Evolutionary conservation across 2,888 invertebrate genomes (phyloP), one percentile per base, ranked within the genome.

Genomic region (Ceriagrion tenellum): DNA sequence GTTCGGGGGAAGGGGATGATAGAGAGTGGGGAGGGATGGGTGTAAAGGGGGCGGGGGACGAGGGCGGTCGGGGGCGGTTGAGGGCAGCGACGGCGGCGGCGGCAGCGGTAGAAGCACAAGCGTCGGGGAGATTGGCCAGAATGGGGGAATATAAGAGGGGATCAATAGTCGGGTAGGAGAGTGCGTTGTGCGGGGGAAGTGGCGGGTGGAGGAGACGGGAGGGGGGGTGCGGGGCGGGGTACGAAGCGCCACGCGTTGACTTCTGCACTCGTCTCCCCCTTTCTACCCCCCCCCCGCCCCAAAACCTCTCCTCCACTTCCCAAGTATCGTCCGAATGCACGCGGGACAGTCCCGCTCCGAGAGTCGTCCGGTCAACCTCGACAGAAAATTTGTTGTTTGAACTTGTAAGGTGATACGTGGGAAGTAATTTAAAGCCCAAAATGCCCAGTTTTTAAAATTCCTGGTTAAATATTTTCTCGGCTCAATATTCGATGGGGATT

Each of bases 161-260:
- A 69, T 69, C 69, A 69, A 69, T 69, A 69, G 69, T 69, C 69
- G 69, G 69, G 69, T n/a, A 69, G 69, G n/a, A n/a, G 69, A 69
- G 69, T n/a, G n/a, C n/a, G 69, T n/a, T 18, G 16, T 20, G 59
- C 18, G 59, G 20, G 56, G 12, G 59, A 1, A 59, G 59, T 6
- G 59, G 12, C 10, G 69, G 69, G 1, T 1, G 23, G 26, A 26
- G 69, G n/a, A 23, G n/a, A 13, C 1, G 10, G 69, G 69, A n/a
- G 69, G 59, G 2, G 59, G 20, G 59, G 18, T 2, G 12, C 4
- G 59, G 59, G 59, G 59, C 6, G 69, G 69, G n/a, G 2, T 1
- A 12, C 16, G 69, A n/a, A 23, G n/a, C 10, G 23, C 59, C 23
- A n/a, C 20, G 69, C 20, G 69, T n/a, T 69, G 69, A 69, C 69